These are phyloP conservation scores for Berghia stephanieae DNA, from an alignment of 1,140 invertebrate species.

Conservation along the genomic window DNA sequence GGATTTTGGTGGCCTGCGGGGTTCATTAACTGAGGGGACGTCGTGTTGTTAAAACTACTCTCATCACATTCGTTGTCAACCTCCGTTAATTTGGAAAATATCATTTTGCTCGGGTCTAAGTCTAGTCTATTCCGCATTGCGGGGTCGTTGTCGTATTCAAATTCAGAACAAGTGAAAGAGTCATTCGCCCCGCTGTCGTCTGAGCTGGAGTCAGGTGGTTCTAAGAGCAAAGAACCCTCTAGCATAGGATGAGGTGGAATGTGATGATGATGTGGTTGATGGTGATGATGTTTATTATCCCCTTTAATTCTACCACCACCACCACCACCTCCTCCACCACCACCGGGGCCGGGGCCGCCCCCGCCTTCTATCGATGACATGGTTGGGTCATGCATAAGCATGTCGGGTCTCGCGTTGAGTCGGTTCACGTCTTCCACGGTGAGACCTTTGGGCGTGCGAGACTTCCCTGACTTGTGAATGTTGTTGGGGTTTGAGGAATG, in stretches of 20 bases:
- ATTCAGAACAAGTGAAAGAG: constrained; percentile 97
- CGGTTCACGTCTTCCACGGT: constrained; percentile 93
- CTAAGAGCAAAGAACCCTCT: constrained; percentile 58
- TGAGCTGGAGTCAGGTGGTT: constrained; percentile 77
- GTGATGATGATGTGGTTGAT: constrained; percentile 73
- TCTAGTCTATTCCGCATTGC: constrained; percentile 72
- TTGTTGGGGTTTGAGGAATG: constrained; percentile 25
- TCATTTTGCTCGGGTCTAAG: constrained; percentile 69
- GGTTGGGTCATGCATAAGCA: too few relatives aligned
- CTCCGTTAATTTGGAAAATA: constrained; percentile 78
- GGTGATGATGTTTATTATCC: too few relatives aligned
- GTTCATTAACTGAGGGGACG: too few relatives aligned
- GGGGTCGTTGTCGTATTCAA: constrained; percentile 85
- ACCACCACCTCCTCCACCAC: too few relatives aligned
- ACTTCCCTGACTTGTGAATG: constrained; percentile 17
- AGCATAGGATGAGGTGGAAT: constrained; percentile 70
- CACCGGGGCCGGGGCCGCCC: constrained; percentile 15
- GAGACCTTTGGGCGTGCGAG: constrained; percentile 73
- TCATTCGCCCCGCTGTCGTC: constrained; percentile 92
- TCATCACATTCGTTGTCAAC: constrained; percentile 69
- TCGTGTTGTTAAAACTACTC: constrained; percentile 45
- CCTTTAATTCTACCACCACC: too few relatives aligned
- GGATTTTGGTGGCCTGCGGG: constrained; percentile 18
- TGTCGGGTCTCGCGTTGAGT: constrained; percentile 80
- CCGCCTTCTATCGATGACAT: too few relatives aligned